Percentiles rank a stretch among this genome's conserved stretches.
Conservation (phyloP, 2,888 invertebrate species). For the Pteria penguin region DNA sequence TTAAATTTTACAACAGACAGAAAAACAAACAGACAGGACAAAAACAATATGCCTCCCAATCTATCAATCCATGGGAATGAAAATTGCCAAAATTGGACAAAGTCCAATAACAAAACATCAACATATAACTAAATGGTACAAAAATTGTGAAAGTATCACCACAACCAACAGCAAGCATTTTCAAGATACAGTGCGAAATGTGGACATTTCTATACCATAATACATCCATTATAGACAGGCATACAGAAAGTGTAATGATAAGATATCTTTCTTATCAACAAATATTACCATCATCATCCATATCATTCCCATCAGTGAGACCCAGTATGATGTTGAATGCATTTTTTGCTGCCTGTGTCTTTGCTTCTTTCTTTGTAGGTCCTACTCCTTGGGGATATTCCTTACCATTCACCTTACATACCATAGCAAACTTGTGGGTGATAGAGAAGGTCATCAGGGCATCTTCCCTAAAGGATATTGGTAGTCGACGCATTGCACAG, state of each 20-base stretch:
- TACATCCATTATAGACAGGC: too few relatives aligned
- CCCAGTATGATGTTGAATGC: constrained; percentile 71
- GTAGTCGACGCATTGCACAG: constrained; percentile 55
- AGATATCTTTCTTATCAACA: too few relatives aligned
- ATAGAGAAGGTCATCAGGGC: constrained; percentile 54
- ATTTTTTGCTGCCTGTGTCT: constrained; percentile 69
- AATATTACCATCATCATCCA: constrained; percentile 52
- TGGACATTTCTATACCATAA: too few relatives aligned
- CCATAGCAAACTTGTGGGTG: constrained; percentile 66
- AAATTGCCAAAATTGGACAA: too few relatives aligned
- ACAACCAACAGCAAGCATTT: too few relatives aligned
- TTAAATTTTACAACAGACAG: too few relatives aligned
- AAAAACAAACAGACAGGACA: too few relatives aligned
- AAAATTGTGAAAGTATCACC: not conserved
- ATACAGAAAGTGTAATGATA: too few relatives aligned
- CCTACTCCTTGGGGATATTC: constrained; percentile 72
- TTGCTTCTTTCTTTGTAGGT: constrained; percentile 77
- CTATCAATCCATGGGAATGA: too few relatives aligned
- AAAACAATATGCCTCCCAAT: too few relatives aligned
- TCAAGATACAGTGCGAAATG: too few relatives aligned
- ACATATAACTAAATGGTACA: not conserved
- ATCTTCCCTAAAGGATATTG: constrained; percentile 63
- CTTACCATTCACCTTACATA: constrained; percentile 65
- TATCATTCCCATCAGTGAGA: constrained; percentile 53
- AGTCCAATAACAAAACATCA: not conserved